Base-by-base conservation (phyloP, 2,797 vertebrate species). In the Selene dorsalis region DNA sequence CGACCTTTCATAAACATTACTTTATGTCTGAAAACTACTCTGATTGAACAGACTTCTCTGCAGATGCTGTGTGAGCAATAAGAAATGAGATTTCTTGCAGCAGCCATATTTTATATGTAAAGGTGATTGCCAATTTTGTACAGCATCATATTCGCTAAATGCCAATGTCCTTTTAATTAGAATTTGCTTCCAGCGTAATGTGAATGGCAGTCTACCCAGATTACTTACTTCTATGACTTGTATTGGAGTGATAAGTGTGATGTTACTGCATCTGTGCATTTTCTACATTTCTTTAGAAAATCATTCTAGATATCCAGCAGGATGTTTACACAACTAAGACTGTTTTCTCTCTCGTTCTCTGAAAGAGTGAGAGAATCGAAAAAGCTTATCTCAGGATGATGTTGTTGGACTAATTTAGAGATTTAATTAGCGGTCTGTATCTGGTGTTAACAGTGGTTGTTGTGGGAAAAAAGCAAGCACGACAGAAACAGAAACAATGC, bases 401-500 rank as follows among this genome's bases (percentile, higher is more conserved):
- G 75, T 80, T 80, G 75, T 80, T 75, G 74, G 63, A 80, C 69
- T 79, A 88, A 91, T 90, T 90, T 84, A 90, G 69, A 76, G 75
- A 85, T 92, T 86, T 89, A 91, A 93, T 91, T 87, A 84, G 59
- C 85, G 69, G 38, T 32, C n/a, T 84, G 75, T 72, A 71, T 35
- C 32, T 64, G 56, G 70, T 69, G 77, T 55, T 55, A 63, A 80
- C 65, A 30, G 28, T 61, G 20, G 75, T 71, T 79, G 71, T 35
- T 60, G 28, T 52, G 28, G 16, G 32, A 8, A 62, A 32, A 41
- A n/a, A 61, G 26, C 45, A 55, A 66, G 45, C 3, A 22, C 73
- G 67, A 69, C 28, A 73, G 45, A 82, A 80, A 75, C 3, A 69
- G 50, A 82, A 80, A 75, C 3, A 69, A 69, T 9, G 45, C 20